phyloP scores from a whole-genome alignment of 2,888 invertebrate species.

The Erpobdella octoculata region DNA sequence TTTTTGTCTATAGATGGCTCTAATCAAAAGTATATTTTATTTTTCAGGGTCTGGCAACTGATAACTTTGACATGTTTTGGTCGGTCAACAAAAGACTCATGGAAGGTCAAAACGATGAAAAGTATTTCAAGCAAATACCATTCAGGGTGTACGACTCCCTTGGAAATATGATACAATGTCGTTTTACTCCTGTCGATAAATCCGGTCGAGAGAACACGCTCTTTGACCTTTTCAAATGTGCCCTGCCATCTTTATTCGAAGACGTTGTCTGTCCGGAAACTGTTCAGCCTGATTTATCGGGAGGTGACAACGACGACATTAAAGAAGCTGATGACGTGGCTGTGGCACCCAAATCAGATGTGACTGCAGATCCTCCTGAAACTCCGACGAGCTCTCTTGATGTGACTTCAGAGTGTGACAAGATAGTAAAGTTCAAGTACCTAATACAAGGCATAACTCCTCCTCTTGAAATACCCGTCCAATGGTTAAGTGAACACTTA shows the following conservation, averaged over 20 bases:
- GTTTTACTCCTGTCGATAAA: conserved; percentile 67
- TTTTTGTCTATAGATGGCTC: too few species aligned
- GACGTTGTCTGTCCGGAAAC: conserved; percentile 60
- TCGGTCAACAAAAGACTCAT: conserved; percentile 87
- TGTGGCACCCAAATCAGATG: background rate
- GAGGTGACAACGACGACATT: background rate
- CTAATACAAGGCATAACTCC: conserved; percentile 82
- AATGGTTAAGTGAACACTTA: conserved; percentile 94
- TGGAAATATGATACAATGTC: conserved; percentile 66
- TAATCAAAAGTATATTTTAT: too few species aligned
- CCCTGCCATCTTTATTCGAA: conserved; percentile 34
- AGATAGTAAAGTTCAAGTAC: conserved; percentile 37
- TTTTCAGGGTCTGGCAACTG: conserved; percentile 56
- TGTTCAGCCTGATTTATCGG: conserved; percentile 34
- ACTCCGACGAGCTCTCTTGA: background rate
- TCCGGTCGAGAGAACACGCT: conserved; percentile 68
- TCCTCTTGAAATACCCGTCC: conserved; percentile 78
- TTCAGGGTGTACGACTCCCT: conserved; percentile 53
- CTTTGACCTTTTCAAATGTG: conserved; percentile 60
- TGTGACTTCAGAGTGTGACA: too few species aligned
- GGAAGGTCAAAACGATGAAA: conserved; percentile 59
- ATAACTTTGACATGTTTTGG: conserved; percentile 99
- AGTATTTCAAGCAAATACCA: conserved; percentile 48
- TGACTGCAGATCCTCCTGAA: background rate
- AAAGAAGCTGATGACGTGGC: background rate